phyloP scores from a whole-genome alignment of 2,113 vertebrate species.

The Raphicerus campestris region DNA sequence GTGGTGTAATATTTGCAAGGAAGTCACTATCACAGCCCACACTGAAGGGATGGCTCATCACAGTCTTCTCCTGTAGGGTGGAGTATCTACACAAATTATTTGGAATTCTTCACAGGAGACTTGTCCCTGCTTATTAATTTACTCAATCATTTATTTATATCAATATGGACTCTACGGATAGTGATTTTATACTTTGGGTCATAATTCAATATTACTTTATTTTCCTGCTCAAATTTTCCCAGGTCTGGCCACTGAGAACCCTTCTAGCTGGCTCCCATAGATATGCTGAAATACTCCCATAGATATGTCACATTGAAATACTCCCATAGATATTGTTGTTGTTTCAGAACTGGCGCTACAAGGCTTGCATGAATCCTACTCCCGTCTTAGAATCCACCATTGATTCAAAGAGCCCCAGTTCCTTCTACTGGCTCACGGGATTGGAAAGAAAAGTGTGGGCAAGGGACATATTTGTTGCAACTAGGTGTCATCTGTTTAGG shows the following conservation, averaged over 20 bases:
- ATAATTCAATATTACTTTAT: neutral
- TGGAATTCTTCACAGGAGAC: neutral
- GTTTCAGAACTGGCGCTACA: neutral
- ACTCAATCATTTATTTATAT: neutral
- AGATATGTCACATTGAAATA: neutral
- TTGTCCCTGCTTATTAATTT: neutral
- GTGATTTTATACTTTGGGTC: neutral
- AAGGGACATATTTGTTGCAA: neutral
- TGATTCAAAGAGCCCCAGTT: neutral
- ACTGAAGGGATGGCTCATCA: neutral
- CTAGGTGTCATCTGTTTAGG: neutral
- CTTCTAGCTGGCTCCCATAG: neutral
- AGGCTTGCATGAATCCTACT: neutral
- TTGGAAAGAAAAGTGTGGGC: neutral
- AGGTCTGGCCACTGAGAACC: neutral
- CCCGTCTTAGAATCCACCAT: neutral
- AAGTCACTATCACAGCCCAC: neutral
- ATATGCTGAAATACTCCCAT: neutral
- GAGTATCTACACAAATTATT: neutral
- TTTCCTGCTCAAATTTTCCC: neutral
- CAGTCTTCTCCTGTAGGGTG: neutral
- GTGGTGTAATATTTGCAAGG: neutral
- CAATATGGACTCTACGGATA: neutral
- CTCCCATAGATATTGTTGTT: neutral
- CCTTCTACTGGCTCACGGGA: neutral